phyloP scores from a whole-genome alignment of 2,797 vertebrate species.

The Bucorvus abyssinicus region DNA sequence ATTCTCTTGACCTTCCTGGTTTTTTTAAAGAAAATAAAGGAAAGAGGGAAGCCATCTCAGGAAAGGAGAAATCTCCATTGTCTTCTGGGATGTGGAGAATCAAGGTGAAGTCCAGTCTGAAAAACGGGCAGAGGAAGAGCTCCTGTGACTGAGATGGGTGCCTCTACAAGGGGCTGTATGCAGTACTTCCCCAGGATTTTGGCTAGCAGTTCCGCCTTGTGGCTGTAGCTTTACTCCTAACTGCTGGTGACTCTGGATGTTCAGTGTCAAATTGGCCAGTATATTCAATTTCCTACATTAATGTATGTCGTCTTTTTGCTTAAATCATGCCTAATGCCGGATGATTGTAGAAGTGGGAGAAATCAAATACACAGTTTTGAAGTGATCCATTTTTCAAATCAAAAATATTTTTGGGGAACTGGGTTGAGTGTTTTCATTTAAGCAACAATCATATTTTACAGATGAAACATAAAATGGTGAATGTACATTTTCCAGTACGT shows the following conservation, averaged over 20 bases:
- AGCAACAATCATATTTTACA: background rate
- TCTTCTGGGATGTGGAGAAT: background rate
- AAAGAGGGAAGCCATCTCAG: background rate
- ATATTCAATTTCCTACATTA: background rate
- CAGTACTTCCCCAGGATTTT: background rate
- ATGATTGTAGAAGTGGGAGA: background rate
- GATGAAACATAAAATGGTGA: background rate
- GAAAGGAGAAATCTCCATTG: background rate
- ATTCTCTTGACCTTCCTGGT: background rate
- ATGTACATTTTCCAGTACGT: background rate
- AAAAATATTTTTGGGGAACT: background rate
- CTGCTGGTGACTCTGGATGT: fast-evolving
- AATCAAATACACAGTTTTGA: background rate
- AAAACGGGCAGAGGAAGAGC: background rate
- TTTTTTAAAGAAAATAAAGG: background rate
- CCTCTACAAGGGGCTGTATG: background rate
- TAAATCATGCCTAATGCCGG: background rate
- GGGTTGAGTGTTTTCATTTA: background rate
- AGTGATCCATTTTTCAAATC: background rate
- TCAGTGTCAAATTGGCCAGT: background rate
- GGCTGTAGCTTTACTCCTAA: background rate
- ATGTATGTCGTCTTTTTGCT: background rate
- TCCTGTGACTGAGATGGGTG: background rate
- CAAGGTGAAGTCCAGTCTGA: background rate
- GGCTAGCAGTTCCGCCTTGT: background rate